Conservation (phyloP, 2,888 invertebrate genomes). For the Fissipunctia ypsillon region DNA sequence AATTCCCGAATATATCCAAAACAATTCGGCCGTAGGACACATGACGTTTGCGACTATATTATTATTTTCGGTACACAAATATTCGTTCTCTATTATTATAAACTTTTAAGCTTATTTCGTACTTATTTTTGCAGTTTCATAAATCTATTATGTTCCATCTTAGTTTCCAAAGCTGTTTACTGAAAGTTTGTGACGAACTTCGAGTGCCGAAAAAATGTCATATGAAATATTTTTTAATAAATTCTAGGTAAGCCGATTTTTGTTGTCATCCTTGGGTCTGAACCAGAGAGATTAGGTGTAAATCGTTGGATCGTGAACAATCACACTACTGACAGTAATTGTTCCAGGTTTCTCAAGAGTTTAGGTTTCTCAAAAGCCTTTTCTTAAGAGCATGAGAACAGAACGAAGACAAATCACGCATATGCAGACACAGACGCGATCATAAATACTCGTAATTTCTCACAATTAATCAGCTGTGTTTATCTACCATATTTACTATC, state of each 20-base stretch:
- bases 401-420: constrained; percentile 38
- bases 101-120: constrained; percentile 5
- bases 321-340: neutral
- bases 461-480: constrained; percentile 51
- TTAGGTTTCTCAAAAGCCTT: neutral
- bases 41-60: constrained; percentile 39
- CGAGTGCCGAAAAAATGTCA: neutral
- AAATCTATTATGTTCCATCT: constrained; percentile 9
- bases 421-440: neutral
- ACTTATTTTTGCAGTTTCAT: neutral
- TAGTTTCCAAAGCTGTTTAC: constrained; percentile 22
- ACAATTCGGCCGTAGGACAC: constrained; percentile 40
- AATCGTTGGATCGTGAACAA: neutral
- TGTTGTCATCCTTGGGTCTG: neutral
- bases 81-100: neutral
- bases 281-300: neutral
- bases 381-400: constrained; percentile 10
- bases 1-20: constrained; percentile 44
- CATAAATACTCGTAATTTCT: constrained; percentile 42
- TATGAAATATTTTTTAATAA: constrained; percentile 11
- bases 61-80: constrained; percentile 32
- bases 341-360: neutral
- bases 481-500: constrained; percentile 40
- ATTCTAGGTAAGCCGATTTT: neutral
- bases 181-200: constrained; percentile 3